Percentiles rank a stretch among this genome's conserved stretches.
phyloP scores from a whole-genome alignment of 2,113 vertebrate species.

The Psilopogon haemacephalus region DNA sequence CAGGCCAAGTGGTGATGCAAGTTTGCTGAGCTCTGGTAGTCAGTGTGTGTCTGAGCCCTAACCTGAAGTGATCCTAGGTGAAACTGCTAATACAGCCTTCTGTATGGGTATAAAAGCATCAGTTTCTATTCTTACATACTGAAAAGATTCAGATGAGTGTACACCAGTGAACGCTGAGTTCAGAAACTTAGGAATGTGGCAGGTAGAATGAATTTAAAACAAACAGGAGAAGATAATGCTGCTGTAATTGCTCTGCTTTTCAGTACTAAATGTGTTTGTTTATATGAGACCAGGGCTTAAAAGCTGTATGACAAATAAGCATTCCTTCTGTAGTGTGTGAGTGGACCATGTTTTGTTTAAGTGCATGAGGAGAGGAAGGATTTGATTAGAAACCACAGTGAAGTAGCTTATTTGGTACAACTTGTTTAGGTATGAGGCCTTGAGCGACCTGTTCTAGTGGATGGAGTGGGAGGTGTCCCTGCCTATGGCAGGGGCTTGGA shows the following conservation, averaged over 20 bases:
- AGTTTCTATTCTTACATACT: background rate
- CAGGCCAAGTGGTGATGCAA: background rate
- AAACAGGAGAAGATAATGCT: background rate
- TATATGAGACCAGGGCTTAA: background rate
- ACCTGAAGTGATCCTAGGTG: background rate
- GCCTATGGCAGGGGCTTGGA: no score
- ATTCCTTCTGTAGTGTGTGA: background rate
- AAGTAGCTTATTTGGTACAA: background rate
- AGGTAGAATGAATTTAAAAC: background rate
- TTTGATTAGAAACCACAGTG: background rate
- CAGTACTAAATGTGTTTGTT: background rate
- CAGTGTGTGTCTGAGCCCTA: background rate
- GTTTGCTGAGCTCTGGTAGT: background rate
- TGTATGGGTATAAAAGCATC: background rate
- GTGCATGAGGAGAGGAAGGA: background rate
- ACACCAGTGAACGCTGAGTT: accelerated
- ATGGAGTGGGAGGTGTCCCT: no score
- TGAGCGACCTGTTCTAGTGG: no score
- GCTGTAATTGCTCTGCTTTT: background rate
- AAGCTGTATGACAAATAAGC: background rate
- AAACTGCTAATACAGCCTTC: background rate
- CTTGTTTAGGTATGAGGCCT: no score
- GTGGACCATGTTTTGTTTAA: accelerated
- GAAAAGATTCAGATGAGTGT: background rate
- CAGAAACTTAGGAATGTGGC: background rate